A percentile compares a stretch with the other conserved stretches of the same genome.
phyloP scores from a whole-genome alignment of 2,113 vertebrate genomes.

The Stictonetta naevosa region DNA sequence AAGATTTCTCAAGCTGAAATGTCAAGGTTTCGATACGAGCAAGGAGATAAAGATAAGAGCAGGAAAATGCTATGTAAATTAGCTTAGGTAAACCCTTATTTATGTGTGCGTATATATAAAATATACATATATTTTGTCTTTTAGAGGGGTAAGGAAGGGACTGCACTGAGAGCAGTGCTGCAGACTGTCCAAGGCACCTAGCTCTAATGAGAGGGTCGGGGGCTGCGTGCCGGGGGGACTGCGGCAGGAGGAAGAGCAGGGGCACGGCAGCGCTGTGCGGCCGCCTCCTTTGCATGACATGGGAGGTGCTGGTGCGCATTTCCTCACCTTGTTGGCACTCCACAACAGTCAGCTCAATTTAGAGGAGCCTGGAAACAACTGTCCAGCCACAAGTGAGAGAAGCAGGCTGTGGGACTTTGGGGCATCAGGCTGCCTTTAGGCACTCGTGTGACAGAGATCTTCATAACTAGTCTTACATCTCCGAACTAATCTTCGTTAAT shows the following conservation, averaged over 20 bases:
- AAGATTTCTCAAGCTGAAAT: constrained; percentile 43
- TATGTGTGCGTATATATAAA: not conserved
- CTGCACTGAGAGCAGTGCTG: not conserved
- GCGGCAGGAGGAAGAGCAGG: not conserved
- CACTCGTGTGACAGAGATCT: not conserved
- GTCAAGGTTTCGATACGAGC: constrained; percentile 22
- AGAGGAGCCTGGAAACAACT: not conserved
- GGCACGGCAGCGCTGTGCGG: not conserved
- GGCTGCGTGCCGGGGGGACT: not conserved
- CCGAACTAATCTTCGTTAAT: not conserved
- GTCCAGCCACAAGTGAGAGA: not conserved
- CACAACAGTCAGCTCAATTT: not conserved
- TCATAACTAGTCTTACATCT: not conserved
- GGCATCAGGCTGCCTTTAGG: not conserved
- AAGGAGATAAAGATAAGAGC: constrained; percentile 32
- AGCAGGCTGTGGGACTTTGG: not conserved
- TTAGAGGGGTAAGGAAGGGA: not conserved
- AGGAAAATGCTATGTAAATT: constrained; percentile 31
- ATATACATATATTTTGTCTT: not conserved
- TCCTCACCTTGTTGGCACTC: not conserved
- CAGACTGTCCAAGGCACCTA: not conserved
- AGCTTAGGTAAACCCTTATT: not conserved
- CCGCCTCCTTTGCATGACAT: not conserved
- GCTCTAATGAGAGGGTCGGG: not conserved
- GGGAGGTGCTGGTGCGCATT: not conserved